Percentiles rank a stretch among this genome's conserved stretches.
Evolutionary conservation across 2,113 vertebrate genomes (phyloP).

Genomic region (Hirundichthys speculiger): DNA sequence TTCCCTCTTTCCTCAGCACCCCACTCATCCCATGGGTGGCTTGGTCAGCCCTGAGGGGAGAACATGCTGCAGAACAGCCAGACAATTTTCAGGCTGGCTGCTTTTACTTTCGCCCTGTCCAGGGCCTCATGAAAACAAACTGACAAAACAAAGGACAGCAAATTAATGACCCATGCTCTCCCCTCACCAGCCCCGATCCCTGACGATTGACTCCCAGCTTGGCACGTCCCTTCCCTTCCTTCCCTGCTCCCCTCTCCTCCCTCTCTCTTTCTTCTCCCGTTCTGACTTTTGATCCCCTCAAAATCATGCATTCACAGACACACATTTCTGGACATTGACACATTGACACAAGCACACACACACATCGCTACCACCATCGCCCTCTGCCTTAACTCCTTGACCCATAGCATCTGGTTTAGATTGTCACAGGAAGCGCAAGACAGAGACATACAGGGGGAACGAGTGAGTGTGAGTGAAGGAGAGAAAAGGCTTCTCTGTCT

Average conservation of each 20-base stretch:
- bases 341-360: constrained; percentile 41
- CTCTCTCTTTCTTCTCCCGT: constrained; percentile 8
- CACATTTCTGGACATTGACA: constrained; percentile 67
- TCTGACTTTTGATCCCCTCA: constrained; percentile 66
- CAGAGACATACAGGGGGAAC: constrained; percentile 66
- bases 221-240: constrained; percentile 80
- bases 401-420: constrained; percentile 87
- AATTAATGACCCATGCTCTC: constrained; percentile 97
- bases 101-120: constrained; percentile 95
- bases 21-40: constrained; percentile 69
- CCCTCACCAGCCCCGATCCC: constrained; percentile 78
- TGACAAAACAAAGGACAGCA: constrained; percentile 99
- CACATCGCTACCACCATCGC: constrained; percentile 63
- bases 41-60: constrained; percentile 88
- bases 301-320: constrained; percentile 58
- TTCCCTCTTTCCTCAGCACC: constrained; percentile 46
- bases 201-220: constrained; percentile 92
- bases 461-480: constrained; percentile 50
- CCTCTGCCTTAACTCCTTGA: constrained; percentile 68
- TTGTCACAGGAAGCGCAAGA: constrained; percentile 81
- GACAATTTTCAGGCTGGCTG: constrained; percentile 99
- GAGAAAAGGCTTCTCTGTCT: constrained; percentile 75
- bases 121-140: constrained; percentile 97
- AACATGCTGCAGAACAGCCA: constrained; percentile 96
- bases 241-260: constrained; percentile 34